A percentile compares a stretch with the other conserved stretches of the same genome.
These are phyloP conservation scores for Choristoneura rosaceana DNA, from an alignment of 2,888 invertebrate genomes.

Conservation along the genomic window DNA sequence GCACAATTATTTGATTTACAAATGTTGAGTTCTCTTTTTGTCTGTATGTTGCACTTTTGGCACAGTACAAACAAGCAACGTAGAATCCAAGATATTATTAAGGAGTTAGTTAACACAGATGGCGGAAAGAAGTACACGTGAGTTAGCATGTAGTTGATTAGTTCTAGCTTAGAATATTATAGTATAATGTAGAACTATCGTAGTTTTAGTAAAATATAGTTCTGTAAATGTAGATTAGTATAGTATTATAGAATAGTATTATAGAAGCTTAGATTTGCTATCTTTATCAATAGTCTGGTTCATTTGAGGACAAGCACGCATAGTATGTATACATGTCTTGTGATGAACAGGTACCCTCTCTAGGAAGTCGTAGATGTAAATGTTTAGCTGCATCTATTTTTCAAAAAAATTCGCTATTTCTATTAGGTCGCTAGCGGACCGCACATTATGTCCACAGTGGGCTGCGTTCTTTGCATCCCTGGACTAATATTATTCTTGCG, in stretches of 20 bases:
- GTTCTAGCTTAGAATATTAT: slow-evolving; percentile 6
- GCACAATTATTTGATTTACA: background rate
- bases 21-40: slow-evolving; percentile 9
- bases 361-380: no score
- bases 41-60: slow-evolving; percentile 43
- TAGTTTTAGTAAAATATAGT: background rate
- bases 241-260: background rate
- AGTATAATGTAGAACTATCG: background rate
- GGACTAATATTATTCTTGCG: no score
- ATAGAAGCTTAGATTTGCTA: background rate
- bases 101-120: slow-evolving; percentile 41
- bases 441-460: no score
- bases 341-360: no score
- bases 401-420: no score
- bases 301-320: no score
- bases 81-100: slow-evolving; percentile 50
- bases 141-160: slow-evolving; percentile 20
- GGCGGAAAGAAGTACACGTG: slow-evolving; percentile 35
- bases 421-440: no score
- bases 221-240: background rate
- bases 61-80: slow-evolving; percentile 44
- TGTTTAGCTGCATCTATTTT: no score
- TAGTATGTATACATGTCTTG: no score
- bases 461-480: no score
- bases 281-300: background rate